Evolutionary conservation across 1,140 invertebrate species (phyloP).

Genomic region (Gonatopus flavifemur): DNA sequence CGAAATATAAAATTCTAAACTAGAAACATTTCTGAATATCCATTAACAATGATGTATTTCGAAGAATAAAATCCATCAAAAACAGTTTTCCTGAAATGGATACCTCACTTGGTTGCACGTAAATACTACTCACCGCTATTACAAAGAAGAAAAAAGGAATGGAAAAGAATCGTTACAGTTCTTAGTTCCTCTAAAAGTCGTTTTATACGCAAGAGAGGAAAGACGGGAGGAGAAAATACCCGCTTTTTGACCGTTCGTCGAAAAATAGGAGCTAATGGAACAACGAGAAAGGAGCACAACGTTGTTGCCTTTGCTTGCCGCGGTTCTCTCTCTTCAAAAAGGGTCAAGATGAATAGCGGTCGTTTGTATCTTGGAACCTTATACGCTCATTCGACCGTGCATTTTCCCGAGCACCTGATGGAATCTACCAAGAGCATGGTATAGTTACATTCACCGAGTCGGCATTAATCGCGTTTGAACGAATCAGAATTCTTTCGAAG

Average conservation of each 20-base stretch:
- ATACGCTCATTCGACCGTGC: conserved; percentile 19
- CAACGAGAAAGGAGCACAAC: conserved; percentile 24
- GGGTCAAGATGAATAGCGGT: conserved; percentile 38
- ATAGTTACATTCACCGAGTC: too few species aligned
- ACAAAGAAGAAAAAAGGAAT: conserved; percentile 13
- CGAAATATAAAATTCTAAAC: too few species aligned
- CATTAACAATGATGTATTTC: too few species aligned
- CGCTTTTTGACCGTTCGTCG: conserved; percentile 7
- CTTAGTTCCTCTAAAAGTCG: conserved; percentile 21
- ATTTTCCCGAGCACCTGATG: neutral
- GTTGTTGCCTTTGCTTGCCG: too few species aligned
- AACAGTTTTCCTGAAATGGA: too few species aligned
- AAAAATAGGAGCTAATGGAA: conserved; percentile 44
- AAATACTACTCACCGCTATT: too few species aligned
- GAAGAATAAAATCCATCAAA: too few species aligned
- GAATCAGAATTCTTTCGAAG: too few species aligned
- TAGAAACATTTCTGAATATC: too few species aligned
- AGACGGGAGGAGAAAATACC: conserved; percentile 3
- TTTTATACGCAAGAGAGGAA: conserved; percentile 9
- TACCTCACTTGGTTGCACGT: too few species aligned
- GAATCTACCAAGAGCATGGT: too few species aligned
- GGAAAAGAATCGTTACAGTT: conserved; percentile 33
- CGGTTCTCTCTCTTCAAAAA: conserved; percentile 29
- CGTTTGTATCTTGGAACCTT: conserved; percentile 27
- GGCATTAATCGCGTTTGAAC: too few species aligned